A percentile compares a stretch with the other conserved stretches of the same genome.
Conservation (phyloP, 2,797 vertebrate genomes). For the Ctenosaura bakeri region DNA sequence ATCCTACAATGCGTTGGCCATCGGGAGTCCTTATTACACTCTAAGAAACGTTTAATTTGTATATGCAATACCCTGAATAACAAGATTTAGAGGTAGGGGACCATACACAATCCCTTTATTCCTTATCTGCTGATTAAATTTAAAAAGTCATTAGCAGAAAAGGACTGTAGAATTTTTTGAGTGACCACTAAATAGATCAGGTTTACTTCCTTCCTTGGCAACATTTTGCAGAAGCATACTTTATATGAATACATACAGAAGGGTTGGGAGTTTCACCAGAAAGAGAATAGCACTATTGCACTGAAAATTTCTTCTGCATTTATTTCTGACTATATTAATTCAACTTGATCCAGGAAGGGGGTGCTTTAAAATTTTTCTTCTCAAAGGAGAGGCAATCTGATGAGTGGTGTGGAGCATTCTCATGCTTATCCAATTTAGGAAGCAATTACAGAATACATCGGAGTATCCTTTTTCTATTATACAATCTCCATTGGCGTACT, state of each 20-base stretch:
- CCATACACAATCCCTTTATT: neutral
- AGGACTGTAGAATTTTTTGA: neutral
- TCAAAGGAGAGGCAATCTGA: neutral
- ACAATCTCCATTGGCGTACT: neutral
- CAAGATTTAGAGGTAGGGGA: too few species aligned
- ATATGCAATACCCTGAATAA: neutral
- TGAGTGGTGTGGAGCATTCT: neutral
- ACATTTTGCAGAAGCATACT: neutral
- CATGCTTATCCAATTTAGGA: neutral
- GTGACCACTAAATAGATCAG: neutral
- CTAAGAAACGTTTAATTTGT: neutral
- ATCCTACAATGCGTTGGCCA: neutral
- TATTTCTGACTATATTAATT: neutral
- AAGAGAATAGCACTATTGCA: neutral
- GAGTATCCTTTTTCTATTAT: neutral
- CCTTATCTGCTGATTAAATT: neutral
- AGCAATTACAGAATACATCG: neutral
- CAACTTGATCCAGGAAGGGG: too few species aligned
- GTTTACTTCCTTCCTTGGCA: neutral
- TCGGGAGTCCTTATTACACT: constrained; percentile 21
- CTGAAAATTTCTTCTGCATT: too few species aligned
- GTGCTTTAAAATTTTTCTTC: neutral
- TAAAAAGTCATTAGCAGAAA: neutral
- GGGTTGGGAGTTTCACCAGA: too few species aligned
- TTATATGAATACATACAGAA: neutral